Evolutionary conservation across 2,113 vertebrate species (phyloP), one percentile per base, ranked within the genome.

Genomic region (Spermophilus dauricus): DNA sequence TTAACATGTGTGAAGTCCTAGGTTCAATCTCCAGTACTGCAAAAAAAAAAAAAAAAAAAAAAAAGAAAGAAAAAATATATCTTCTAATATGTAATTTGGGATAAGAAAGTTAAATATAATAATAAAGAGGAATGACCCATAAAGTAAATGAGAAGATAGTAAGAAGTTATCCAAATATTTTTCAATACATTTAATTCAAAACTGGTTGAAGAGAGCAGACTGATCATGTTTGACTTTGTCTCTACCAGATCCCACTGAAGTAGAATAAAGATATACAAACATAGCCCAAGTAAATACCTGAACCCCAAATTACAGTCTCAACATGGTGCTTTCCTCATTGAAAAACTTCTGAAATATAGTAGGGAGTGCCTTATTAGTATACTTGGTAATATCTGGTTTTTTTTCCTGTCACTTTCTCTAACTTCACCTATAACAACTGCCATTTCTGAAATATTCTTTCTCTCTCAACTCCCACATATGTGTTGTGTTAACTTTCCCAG

Each of bases 151-250:
- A 84, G 39, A 82, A 82, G 26, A 67, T 8, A 72, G 30, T 22
- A 76, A 9, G 48, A 48, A 81, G 32, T 39, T 42, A 91, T 58
- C 26, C 53, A 76, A 22, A 67, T 65, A n/a, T 2, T 95, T 82
- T 85, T 92, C 45, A 90, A 51, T 80, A 72, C 22, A 13, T 63
- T 80, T 91, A 34, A 80, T 72, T 91, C 4, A 58, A 89, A 94
- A 91, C 58, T 53, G 58, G 37, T n/a, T 69, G 67, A 61, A 80
- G 39, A 78, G n/a, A 16, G 34, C 3, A 87, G 45, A 67, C n/a
- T 73, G 48, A 53, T 39, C 16, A 39, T 34, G 20, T 53, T 34
- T 95, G 72, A 16, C 72, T 85, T 78, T 7, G 10, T 94, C 42
- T 87, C 53, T 0, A 84, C 22, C 26, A 80, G 18, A 58, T 34